A percentile compares a stretch with the other conserved stretches of the same genome.
Evolutionary conservation across 1,140 invertebrate genomes (phyloP).

Genomic region (Anoplolepis gracilipes): DNA sequence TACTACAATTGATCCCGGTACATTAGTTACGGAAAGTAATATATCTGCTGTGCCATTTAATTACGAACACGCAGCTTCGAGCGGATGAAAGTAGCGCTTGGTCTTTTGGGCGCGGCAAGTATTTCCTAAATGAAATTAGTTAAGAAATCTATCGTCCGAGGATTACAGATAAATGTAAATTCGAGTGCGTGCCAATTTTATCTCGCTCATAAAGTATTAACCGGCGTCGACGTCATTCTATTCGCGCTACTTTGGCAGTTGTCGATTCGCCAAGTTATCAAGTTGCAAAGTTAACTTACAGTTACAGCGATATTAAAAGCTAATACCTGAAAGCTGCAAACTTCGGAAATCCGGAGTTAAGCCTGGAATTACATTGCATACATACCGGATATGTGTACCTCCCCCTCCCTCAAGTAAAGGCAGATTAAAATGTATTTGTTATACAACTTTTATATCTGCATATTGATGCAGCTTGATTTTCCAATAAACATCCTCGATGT

Average conservation of each 20-base stretch:
- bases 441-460: conserved; percentile 29
- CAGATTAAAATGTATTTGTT: conserved; percentile 38
- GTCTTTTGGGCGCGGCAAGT: conserved; percentile 7
- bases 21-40: conserved; percentile 38
- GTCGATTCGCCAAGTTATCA: conserved; percentile 16
- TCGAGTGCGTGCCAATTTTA: conserved; percentile 25
- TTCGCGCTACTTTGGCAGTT: conserved; percentile 3
- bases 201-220: background rate
- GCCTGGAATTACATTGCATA: conserved; percentile 32
- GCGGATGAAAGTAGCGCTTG: background rate
- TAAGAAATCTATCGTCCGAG: conserved; percentile 5
- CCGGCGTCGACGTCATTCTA: background rate
- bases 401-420: background rate
- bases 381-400: background rate
- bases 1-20: conserved; percentile 25
- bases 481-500: no score
- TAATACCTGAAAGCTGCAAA: conserved; percentile 27
- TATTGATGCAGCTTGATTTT: conserved; percentile 1
- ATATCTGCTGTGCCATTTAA: conserved; percentile 43
- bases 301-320: conserved; percentile 50
- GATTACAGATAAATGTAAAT: conserved; percentile 8
- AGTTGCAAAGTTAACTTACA: conserved; percentile 33
- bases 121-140: conserved; percentile 48
- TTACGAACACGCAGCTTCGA: conserved; percentile 7
- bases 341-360: conserved; percentile 17